These are phyloP conservation scores for Clarias fuscus DNA, from an alignment of 2,797 vertebrate species.

Conservation along the genomic window DNA sequence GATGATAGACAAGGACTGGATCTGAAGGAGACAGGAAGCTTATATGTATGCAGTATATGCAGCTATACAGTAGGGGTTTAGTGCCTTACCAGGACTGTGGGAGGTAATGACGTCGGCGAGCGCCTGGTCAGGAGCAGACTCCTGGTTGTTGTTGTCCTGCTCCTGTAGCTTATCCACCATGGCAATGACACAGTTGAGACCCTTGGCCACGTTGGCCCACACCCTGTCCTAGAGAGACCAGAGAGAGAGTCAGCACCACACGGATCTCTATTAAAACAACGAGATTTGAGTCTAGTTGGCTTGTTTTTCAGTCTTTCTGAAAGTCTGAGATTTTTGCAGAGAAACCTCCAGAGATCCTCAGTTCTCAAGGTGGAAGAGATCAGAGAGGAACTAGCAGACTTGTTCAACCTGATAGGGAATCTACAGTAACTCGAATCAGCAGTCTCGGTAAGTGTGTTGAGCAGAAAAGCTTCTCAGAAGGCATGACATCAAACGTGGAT, in stretches of 20 bases:
- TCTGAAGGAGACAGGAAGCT: background rate
- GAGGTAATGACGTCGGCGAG: slow-evolving; percentile 78
- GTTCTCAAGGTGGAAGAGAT: background rate
- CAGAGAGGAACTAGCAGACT: background rate
- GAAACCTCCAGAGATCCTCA: background rate
- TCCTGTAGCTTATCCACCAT: slow-evolving; percentile 93
- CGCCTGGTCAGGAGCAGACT: slow-evolving; percentile 67
- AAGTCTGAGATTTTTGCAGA: background rate
- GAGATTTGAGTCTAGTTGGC: background rate
- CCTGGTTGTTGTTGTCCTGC: slow-evolving; percentile 71
- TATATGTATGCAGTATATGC: background rate
- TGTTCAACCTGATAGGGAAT: background rate
- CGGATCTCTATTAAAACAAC: background rate
- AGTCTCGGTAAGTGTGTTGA: background rate
- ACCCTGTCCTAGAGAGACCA: slow-evolving; percentile 89
- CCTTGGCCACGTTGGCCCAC: slow-evolving; percentile 94
- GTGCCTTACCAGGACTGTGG: slow-evolving; percentile 79
- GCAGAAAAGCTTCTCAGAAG: background rate
- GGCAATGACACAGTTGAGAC: slow-evolving; percentile 93
- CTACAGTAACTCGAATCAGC: background rate
- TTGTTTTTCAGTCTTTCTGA: background rate
- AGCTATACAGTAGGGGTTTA: too few relatives aligned
- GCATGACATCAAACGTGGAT: background rate
- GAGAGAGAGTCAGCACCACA: slow-evolving; percentile 45
- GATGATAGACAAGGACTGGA: background rate